phyloP scores from a whole-genome alignment of 2,888 invertebrate species.

The Heteropelma amictum region DNA sequence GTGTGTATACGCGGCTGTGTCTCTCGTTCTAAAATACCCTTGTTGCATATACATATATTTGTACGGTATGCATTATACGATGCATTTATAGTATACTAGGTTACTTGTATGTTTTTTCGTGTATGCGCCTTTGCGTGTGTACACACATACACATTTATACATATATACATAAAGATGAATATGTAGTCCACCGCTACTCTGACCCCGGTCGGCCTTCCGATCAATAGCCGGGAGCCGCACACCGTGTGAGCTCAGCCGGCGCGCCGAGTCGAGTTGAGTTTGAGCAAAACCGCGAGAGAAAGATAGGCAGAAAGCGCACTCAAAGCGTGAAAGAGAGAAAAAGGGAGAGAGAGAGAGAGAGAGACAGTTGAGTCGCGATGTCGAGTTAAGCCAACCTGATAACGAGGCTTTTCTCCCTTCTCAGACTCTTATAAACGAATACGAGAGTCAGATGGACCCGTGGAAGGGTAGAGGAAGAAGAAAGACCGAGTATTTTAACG shows the following conservation, averaged over 20 bases:
- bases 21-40: conserved; percentile 2
- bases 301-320: conserved; percentile 36
- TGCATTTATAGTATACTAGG: too few species aligned
- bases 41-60: neutral
- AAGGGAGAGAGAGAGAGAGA: conserved; percentile 16
- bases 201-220: conserved; percentile 77
- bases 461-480: conserved; percentile 15
- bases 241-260: conserved; percentile 67
- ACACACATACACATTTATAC: neutral
- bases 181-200: conserved; percentile 76
- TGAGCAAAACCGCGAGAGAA: conserved; percentile 47
- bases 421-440: conserved; percentile 48
- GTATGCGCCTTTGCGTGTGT: neutral
- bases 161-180: conserved; percentile 58
- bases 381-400: conserved; percentile 54
- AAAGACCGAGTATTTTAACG: conserved; percentile 8
- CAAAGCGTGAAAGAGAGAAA: conserved; percentile 6
- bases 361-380: conserved; percentile 47
- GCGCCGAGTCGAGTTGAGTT: conserved; percentile 69
- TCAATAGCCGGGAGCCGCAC: conserved; percentile 75
- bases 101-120: too few species aligned
- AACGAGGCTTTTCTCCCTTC: conserved; percentile 44
- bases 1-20: neutral
- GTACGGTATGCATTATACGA: too few species aligned
- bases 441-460: conserved; percentile 14